A percentile compares a stretch with the other conserved stretches of the same genome.
phyloP scores from a whole-genome alignment of 2,888 invertebrate genomes.

The Harmothoe impar region DNA sequence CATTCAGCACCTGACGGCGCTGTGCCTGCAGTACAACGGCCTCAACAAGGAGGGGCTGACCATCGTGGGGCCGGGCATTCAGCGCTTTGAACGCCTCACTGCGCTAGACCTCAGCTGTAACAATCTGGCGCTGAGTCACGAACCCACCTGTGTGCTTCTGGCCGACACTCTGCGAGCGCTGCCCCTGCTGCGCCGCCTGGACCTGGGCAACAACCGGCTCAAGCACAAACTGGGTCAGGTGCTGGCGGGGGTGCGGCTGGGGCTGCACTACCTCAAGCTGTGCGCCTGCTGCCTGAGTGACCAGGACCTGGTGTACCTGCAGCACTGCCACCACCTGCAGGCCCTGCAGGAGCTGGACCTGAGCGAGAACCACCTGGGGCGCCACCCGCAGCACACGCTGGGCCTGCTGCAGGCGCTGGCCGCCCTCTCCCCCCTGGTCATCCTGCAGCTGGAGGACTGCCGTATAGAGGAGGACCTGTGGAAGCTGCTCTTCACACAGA shows the following conservation, averaged over 20 bases:
- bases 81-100: conserved; percentile 75
- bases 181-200: conserved; percentile 75
- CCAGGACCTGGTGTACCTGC: conserved; percentile 76
- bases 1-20: conserved; percentile 76
- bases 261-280: conserved; percentile 77
- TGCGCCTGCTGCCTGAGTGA: conserved; percentile 77
- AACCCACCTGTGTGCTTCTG: conserved; percentile 71
- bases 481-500: conserved; percentile 67
- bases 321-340: conserved; percentile 74
- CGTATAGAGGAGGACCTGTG: conserved; percentile 72
- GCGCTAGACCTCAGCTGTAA: conserved; percentile 81
- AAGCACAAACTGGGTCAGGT: conserved; percentile 75
- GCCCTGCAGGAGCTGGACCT: conserved; percentile 77
- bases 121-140: conserved; percentile 74
- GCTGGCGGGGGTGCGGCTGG: conserved; percentile 71
- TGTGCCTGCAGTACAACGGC: conserved; percentile 80
- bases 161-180: conserved; percentile 72
- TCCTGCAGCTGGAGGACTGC: conserved; percentile 79
- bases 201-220: conserved; percentile 80
- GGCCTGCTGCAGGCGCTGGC: conserved; percentile 70
- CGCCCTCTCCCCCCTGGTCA: conserved; percentile 70
- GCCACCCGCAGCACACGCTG: conserved; percentile 15
- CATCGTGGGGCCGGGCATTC: conserved; percentile 74
- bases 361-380: conserved; percentile 77
- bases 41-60: conserved; percentile 76